A percentile compares a stretch with the other conserved stretches of the same genome.
These are phyloP conservation scores for Drosophila micromelanica DNA, from an alignment of 1,140 invertebrate species.

Conservation along the genomic window DNA sequence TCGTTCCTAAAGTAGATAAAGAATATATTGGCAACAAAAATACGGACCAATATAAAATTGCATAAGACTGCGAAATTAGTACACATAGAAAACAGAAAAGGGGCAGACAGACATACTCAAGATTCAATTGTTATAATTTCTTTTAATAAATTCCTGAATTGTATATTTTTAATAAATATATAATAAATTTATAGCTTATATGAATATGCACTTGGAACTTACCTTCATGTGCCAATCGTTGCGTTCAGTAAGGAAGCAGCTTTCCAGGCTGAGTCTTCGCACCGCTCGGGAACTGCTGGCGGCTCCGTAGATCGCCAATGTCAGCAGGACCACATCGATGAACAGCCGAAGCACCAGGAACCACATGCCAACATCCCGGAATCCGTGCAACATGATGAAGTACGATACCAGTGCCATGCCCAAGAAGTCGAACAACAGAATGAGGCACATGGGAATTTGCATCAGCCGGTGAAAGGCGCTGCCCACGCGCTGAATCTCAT, in stretches of 20 bases:
- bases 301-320: slow-evolving; percentile 58
- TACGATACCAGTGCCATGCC: slow-evolving; percentile 47
- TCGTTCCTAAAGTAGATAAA: no score
- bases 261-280: slow-evolving; percentile 52
- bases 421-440: slow-evolving; percentile 42
- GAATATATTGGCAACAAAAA: no score
- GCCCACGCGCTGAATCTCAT: slow-evolving; percentile 57
- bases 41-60: no score
- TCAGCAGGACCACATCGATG: slow-evolving; percentile 58
- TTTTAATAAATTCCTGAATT: no score
- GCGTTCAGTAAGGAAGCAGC: slow-evolving; percentile 49
- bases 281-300: slow-evolving; percentile 51
- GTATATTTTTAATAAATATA: no score
- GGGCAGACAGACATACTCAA: no score
- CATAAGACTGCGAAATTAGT: no score
- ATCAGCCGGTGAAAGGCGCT: slow-evolving; percentile 49
- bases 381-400: slow-evolving; percentile 40
- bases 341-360: slow-evolving; percentile 51
- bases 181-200: no score
- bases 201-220: neutral
- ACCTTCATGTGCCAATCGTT: slow-evolving; percentile 61
- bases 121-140: no score
- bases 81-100: no score
- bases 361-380: slow-evolving; percentile 38
- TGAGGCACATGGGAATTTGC: slow-evolving; percentile 48